phyloP scores from a whole-genome alignment of 2,888 invertebrate genomes.

The Eucriotettix oculatus region DNA sequence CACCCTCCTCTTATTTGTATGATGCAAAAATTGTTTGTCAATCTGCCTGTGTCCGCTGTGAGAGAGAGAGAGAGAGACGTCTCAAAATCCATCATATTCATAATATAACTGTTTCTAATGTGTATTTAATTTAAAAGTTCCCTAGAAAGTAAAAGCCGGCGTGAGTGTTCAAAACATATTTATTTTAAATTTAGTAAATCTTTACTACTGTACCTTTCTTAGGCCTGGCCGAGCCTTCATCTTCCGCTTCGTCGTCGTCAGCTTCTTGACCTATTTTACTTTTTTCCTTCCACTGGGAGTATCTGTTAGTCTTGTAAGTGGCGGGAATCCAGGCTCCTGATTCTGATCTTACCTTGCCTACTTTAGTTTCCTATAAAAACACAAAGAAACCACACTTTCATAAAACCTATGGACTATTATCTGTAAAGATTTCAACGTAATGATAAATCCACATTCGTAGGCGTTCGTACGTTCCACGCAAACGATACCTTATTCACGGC shows the following conservation, averaged over 20 bases:
- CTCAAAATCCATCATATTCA: no score
- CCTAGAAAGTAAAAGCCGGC: background rate
- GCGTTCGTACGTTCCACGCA: no score
- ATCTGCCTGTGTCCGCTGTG: no score
- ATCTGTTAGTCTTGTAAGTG: conserved; percentile 81
- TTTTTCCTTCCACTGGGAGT: conserved; percentile 71
- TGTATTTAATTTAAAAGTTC: background rate
- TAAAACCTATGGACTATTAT: background rate
- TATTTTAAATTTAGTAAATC: background rate
- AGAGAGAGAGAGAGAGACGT: no score
- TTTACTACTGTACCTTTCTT: conserved; percentile 5
- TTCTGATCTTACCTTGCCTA: conserved; percentile 81
- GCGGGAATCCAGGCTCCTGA: conserved; percentile 90
- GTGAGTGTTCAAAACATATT: background rate
- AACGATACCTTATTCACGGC: conserved; percentile 35
- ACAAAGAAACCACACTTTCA: conserved; percentile 4
- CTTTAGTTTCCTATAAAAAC: conserved; percentile 31
- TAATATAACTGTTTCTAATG: no score
- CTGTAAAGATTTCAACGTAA: background rate
- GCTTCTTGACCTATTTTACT: conserved; percentile 35
- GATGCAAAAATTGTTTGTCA: no score
- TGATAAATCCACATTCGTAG: background rate
- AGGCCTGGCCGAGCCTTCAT: conserved; percentile 23
- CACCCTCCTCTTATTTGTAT: no score
- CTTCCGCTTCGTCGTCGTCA: conserved; percentile 28